Evolutionary conservation across 2,113 vertebrate genomes (phyloP).

Genomic region (Psittacara wagleri): DNA sequence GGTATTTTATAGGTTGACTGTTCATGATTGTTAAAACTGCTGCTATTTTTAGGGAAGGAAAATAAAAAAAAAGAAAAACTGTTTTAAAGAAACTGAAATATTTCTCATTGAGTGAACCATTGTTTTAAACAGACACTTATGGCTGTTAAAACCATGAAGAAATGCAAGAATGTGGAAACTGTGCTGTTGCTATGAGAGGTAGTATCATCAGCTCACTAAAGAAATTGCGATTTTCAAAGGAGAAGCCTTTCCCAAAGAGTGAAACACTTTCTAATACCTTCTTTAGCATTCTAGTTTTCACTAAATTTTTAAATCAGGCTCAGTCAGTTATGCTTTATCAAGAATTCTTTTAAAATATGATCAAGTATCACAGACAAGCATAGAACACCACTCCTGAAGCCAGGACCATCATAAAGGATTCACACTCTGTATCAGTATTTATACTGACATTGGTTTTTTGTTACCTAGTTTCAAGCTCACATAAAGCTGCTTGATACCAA

Average conservation of each 20-base stretch:
- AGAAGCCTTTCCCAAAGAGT: neutral
- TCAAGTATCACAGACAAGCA: neutral
- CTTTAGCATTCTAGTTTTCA: neutral
- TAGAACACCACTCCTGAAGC: neutral
- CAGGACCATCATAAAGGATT: neutral
- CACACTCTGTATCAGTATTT: neutral
- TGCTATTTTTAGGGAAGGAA: neutral
- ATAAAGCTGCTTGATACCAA: neutral
- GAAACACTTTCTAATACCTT: neutral
- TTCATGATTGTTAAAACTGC: neutral
- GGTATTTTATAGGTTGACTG: neutral
- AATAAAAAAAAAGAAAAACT: neutral
- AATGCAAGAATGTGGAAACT: neutral
- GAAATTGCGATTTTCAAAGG: neutral
- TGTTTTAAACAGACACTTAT: neutral
- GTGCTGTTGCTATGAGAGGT: neutral
- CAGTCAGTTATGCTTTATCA: neutral
- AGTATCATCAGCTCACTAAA: neutral
- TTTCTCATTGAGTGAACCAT: neutral
- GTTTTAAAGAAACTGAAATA: neutral
- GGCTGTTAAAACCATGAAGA: neutral
- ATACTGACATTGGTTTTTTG: neutral
- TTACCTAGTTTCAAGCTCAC: neutral
- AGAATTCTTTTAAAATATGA: neutral
- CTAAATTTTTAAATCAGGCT: neutral